phyloP scores from a whole-genome alignment of 37 sponge, comb jelly and placozoan species.

The Beroe ovata region DNA sequence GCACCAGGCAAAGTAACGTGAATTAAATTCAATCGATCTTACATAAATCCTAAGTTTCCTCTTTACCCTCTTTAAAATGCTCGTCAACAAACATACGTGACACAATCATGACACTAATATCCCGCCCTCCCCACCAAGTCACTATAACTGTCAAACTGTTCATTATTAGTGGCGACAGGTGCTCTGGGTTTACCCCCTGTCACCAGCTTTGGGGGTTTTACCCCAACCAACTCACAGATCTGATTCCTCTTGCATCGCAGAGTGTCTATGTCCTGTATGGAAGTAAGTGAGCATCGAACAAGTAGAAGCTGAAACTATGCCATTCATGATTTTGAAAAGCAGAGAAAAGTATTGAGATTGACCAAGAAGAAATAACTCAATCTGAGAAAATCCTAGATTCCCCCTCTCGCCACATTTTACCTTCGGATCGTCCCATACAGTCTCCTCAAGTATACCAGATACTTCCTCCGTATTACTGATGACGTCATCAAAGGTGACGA shows the following conservation, averaged over 20 bases:
- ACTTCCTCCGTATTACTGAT: background rate
- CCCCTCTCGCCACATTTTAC: background rate
- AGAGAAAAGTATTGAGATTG: no score
- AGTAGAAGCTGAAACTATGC: no score
- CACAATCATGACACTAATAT: no score
- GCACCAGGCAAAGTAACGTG: background rate
- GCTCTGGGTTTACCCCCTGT: background rate
- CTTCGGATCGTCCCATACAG: constrained; percentile 53
- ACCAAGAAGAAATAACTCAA: no score
- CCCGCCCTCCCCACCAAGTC: constrained; percentile 62
- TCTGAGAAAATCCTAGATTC: no score
- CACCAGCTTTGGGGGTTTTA: background rate
- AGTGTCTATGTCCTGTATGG: constrained; percentile 16
- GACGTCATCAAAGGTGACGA: constrained; percentile 42
- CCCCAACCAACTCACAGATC: constrained; percentile 52
- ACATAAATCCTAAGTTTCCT: no score
- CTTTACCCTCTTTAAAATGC: no score
- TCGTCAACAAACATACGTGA: no score
- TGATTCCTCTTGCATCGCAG: background rate
- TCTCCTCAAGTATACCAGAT: constrained; percentile 3
- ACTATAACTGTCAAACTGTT: constrained; percentile 65
- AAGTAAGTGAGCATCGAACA: no score
- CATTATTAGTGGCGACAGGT: background rate
- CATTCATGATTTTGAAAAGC: no score
- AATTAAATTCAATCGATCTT: no score